phyloP scores from a whole-genome alignment of 2,888 invertebrate species.

The Caenorhabditis imperialis region DNA sequence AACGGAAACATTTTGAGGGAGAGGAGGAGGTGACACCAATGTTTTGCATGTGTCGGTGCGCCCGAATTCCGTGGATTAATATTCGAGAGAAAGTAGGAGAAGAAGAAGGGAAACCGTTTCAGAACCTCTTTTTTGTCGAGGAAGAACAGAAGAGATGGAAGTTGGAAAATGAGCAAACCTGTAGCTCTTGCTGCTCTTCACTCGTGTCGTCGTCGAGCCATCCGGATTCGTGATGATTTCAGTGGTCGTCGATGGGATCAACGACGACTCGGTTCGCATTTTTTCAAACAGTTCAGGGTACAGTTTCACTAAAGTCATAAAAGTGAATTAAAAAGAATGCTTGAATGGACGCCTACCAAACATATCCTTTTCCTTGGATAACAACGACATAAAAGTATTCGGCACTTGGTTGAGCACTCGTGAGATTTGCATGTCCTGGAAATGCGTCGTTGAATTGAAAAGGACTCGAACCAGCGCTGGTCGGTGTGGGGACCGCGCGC shows the following conservation, averaged over 20 bases:
- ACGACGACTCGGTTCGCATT: constrained; percentile 66
- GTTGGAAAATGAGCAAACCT: too few relatives aligned
- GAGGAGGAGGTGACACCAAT: too few relatives aligned
- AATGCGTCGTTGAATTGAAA: too few relatives aligned
- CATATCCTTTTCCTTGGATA: constrained; percentile 69
- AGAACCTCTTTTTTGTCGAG: too few relatives aligned
- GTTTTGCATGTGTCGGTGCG: too few relatives aligned
- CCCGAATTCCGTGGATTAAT: too few relatives aligned
- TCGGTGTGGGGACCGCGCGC: too few relatives aligned
- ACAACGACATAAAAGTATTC: constrained; percentile 68
- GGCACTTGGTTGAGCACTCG: constrained; percentile 63
- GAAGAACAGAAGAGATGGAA: too few relatives aligned
- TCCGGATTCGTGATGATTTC: constrained; percentile 75
- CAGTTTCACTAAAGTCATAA: constrained; percentile 63
- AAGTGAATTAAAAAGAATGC: neutral
- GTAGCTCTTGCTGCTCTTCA: constrained; percentile 68
- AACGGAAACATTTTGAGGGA: too few relatives aligned
- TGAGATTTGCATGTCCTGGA: constrained; percentile 63
- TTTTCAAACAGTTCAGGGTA: constrained; percentile 75
- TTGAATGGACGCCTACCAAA: constrained; percentile 42
- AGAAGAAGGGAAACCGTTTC: too few relatives aligned
- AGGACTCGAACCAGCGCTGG: too few relatives aligned
- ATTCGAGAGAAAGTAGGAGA: too few relatives aligned
- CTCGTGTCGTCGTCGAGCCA: constrained; percentile 72
- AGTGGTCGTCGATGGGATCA: constrained; percentile 60